Conservation (phyloP, 23 tunicate genomes). For the Trididemnum nubilum region DNA sequence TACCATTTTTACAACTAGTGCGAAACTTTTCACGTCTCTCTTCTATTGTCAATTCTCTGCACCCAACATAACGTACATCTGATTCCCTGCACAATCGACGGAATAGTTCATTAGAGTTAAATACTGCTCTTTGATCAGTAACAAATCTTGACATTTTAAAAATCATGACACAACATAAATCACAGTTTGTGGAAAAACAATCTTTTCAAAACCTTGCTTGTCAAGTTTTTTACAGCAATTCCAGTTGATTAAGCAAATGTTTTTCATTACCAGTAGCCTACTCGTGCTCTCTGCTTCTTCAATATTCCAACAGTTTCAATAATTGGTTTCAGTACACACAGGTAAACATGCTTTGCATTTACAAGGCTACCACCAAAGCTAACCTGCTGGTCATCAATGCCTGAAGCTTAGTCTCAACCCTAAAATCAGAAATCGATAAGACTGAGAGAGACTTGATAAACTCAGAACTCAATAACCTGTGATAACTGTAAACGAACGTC, state of each 20-base stretch:
- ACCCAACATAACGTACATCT: constrained; percentile 74
- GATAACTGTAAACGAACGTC: too few species aligned
- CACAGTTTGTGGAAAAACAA: not conserved
- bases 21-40: constrained; percentile 82
- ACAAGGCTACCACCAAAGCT: too few species aligned
- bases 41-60: constrained; percentile 60
- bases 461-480: too few species aligned
- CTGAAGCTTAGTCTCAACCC: too few species aligned
- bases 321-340: not conserved
- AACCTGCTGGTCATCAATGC: too few species aligned
- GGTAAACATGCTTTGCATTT: too few species aligned
- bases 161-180: constrained; percentile 8
- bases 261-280: too few species aligned
- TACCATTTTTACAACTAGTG: constrained; percentile 71
- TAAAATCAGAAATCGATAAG: too few species aligned
- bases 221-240: too few species aligned
- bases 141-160: constrained; percentile 80
- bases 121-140: constrained; percentile 76
- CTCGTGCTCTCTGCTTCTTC: too few species aligned
- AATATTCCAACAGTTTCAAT: not conserved
- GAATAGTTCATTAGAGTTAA: constrained; percentile 87
- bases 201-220: not conserved
- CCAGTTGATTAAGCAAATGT: too few species aligned
- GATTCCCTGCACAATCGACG: constrained; percentile 84
- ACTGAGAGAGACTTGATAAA: too few species aligned